Base-by-base conservation (phyloP, 2,888 invertebrate species). In the Andrena marginata region DNA sequence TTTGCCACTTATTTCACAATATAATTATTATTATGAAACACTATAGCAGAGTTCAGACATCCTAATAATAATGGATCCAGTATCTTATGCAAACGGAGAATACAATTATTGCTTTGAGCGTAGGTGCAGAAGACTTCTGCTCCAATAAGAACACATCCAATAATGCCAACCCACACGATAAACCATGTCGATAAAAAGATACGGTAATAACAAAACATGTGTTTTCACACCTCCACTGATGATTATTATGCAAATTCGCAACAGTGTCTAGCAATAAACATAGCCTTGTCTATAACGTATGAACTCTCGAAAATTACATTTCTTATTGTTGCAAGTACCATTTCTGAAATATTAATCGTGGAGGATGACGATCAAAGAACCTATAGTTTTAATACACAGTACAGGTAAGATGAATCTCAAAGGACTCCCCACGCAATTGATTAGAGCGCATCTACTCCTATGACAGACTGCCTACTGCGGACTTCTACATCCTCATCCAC, bases 71-170 rank as follows among this genome's bases (percentile, higher is more conserved):
- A 63, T 63, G 35, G 31, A 20, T 13, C n/a, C 8, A n/a, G 33
- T 31, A 33, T 35, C 49, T 7, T 2, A 23, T 23, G 64, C 54
- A 16, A 65, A 51, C 51, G 35, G 16, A 42, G 13, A 26, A 26
- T 20, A 29, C 10, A 31, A 64, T 67, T 42, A 31, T 67, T 74
- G 35, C 31, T 48, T 65, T 2, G 35, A 48, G 67, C 65, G 67
- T 67, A 51, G 67, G 67, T 48, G 67, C 29, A 16, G 29, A 42
- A 29, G 35, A 65, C 64, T 65, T 33, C 65, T 26, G 20, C 20
- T n/a, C 56, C 67, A 65, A 74, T 74, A 74, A 74, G 73, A 67
- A 65, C 59, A 74, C 29, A 74, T 67, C 73, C 56, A 67, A 74
- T 56, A 67, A 74, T 20, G 33, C 10, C 54, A 31, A 23, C 67